Evolutionary conservation across 2,888 invertebrate species (phyloP).

Genomic region (Aproaerema taeniolella): DNA sequence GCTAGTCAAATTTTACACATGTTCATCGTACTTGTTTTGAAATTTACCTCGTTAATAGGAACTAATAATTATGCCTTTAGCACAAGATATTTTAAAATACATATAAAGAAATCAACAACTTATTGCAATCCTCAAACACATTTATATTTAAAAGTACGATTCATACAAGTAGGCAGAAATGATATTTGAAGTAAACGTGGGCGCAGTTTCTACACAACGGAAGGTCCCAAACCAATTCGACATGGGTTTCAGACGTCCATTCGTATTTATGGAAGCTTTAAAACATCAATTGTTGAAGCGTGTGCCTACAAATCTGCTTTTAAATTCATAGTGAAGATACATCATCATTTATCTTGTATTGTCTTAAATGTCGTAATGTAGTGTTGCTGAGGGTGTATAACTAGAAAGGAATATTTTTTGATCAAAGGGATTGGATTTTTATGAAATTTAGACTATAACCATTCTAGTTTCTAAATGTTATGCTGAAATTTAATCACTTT

Average conservation of each 20-base stretch:
- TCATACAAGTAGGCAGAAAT: slow-evolving; percentile 42
- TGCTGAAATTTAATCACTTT: no score
- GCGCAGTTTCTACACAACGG: slow-evolving; percentile 36
- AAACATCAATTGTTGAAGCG: slow-evolving; percentile 9
- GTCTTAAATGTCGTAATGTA: no score
- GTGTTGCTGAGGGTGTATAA: neutral
- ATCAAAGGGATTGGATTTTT: neutral
- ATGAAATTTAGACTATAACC: no score
- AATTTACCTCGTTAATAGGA: no score
- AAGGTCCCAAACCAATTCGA: slow-evolving; percentile 39
- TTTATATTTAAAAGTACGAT: no score
- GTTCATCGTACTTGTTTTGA: no score
- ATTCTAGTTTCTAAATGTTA: no score
- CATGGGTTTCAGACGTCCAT: slow-evolving; percentile 36
- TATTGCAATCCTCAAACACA: no score
- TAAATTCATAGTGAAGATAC: neutral
- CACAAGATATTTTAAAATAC: no score
- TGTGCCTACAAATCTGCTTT: slow-evolving; percentile 1
- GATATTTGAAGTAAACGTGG: slow-evolving; percentile 42
- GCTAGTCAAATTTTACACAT: slow-evolving; percentile 36
- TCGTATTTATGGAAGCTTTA: slow-evolving; percentile 29
- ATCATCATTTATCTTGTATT: neutral
- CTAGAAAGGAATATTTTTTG: no score
- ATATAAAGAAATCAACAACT: no score
- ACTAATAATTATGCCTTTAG: no score